Evolutionary conservation across 2,888 invertebrate genomes (phyloP).

Genomic region (Tipula helvola): DNA sequence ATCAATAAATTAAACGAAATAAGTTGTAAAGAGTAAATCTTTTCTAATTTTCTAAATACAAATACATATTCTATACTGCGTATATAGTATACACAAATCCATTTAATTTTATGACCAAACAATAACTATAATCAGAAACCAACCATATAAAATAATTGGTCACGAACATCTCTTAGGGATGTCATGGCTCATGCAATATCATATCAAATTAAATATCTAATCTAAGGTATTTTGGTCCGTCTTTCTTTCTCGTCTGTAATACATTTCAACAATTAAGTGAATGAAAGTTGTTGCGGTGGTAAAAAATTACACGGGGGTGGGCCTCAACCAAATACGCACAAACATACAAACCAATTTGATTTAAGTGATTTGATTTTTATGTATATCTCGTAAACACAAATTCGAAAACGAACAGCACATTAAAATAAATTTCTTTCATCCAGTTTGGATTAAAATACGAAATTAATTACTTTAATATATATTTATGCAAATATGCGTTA

Average conservation of each 20-base stretch:
- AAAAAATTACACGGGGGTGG: not conserved
- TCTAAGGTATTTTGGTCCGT: not conserved
- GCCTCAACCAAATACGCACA: not conserved
- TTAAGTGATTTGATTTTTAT: constrained; percentile 4
- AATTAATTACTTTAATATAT: not conserved
- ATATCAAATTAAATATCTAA: not conserved
- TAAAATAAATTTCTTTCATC: not conserved
- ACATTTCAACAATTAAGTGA: not conserved
- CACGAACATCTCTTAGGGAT: not conserved
- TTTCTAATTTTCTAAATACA: not conserved
- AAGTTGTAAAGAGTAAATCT: not conserved
- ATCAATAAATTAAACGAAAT: not conserved
- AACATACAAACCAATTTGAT: not conserved
- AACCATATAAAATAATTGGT: not conserved
- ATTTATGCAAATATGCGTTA: not conserved
- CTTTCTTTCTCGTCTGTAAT: not conserved
- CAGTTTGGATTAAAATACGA: not conserved
- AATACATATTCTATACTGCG: not conserved
- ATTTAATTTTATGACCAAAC: constrained; percentile 4
- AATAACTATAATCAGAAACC: constrained; percentile 4
- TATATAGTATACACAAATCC: not conserved
- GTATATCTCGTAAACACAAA: not conserved
- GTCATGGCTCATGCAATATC: constrained; percentile 4
- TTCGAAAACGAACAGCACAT: not conserved
- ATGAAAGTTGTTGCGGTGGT: not conserved